These are phyloP conservation scores for Acrossocheilus fasciatus DNA, from an alignment of 2,797 vertebrate species.

Conservation along the genomic window DNA sequence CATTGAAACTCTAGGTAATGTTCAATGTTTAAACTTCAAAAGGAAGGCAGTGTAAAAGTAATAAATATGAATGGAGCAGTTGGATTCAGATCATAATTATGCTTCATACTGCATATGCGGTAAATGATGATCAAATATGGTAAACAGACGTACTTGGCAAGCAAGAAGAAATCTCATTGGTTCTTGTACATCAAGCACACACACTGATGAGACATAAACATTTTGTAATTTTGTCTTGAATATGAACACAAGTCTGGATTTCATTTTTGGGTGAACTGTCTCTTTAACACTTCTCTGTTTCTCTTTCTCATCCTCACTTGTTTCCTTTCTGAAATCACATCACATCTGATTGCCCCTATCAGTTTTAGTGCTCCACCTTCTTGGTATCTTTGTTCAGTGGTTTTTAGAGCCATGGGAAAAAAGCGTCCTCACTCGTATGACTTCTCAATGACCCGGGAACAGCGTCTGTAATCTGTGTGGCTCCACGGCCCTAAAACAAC, in stretches of 20 bases:
- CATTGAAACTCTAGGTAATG: too few relatives aligned
- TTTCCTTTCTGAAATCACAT: neutral
- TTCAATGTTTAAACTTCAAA: neutral
- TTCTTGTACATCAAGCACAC: too few relatives aligned
- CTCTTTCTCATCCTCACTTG: neutral
- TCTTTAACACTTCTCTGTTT: neutral
- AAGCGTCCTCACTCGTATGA: slow-evolving; percentile 62
- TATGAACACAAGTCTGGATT: neutral
- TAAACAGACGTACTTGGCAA: neutral
- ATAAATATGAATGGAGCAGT: neutral
- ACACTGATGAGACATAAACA: neutral
- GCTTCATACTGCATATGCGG: neutral
- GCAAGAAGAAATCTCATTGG: too few relatives aligned
- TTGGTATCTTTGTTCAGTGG: slow-evolving; percentile 63
- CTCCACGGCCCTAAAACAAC: slow-evolving; percentile 71
- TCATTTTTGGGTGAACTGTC: neutral
- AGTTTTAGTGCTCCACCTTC: slow-evolving; percentile 60
- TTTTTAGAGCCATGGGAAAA: slow-evolving; percentile 68
- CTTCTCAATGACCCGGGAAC: slow-evolving; percentile 68
- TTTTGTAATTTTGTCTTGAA: neutral
- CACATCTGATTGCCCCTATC: neutral
- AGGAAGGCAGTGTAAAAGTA: neutral
- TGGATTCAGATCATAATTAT: neutral
- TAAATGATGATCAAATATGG: too few relatives aligned
- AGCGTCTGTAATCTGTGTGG: slow-evolving; percentile 66